phyloP scores from a whole-genome alignment of 2,888 invertebrate species.

The Coremacera marginata region DNA sequence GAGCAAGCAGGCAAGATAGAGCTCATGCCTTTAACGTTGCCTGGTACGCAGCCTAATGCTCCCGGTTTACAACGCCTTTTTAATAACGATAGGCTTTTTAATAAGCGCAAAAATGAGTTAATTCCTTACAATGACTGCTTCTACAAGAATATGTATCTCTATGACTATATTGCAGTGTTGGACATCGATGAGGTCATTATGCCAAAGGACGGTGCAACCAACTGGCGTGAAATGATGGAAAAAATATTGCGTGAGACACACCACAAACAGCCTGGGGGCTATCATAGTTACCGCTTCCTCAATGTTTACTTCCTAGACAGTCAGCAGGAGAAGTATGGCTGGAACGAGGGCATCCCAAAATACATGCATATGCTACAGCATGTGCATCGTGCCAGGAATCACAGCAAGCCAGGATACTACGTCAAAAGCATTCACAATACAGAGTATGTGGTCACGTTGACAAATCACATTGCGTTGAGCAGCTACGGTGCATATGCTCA shows the following conservation, averaged over 20 bases:
- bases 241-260: constrained; percentile 75
- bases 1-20: constrained; percentile 74
- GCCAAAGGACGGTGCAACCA: constrained; percentile 75
- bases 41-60: constrained; percentile 87
- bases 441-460: too few species aligned
- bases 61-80: constrained; percentile 87
- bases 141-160: constrained; percentile 88
- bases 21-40: constrained; percentile 82
- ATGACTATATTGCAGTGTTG: constrained; percentile 85
- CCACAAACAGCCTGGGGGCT: constrained; percentile 72
- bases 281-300: constrained; percentile 82
- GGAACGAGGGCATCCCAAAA: constrained; percentile 77
- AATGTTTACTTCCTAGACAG: constrained; percentile 92
- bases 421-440: too few species aligned
- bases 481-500: constrained; percentile 81
- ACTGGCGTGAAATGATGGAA: constrained; percentile 82
- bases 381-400: constrained; percentile 85
- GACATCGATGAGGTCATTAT: constrained; percentile 94
- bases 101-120: constrained; percentile 90
- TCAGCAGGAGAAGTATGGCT: constrained; percentile 79
- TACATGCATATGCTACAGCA: constrained; percentile 93
- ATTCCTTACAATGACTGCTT: constrained; percentile 95
- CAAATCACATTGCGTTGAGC: constrained; percentile 89
- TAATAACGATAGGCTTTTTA: constrained; percentile 88
- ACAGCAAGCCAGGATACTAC: constrained; percentile 89